These are phyloP conservation scores for Stenoptilia bipunctidactyla DNA, from an alignment of 2,888 invertebrate genomes.

Conservation along the genomic window DNA sequence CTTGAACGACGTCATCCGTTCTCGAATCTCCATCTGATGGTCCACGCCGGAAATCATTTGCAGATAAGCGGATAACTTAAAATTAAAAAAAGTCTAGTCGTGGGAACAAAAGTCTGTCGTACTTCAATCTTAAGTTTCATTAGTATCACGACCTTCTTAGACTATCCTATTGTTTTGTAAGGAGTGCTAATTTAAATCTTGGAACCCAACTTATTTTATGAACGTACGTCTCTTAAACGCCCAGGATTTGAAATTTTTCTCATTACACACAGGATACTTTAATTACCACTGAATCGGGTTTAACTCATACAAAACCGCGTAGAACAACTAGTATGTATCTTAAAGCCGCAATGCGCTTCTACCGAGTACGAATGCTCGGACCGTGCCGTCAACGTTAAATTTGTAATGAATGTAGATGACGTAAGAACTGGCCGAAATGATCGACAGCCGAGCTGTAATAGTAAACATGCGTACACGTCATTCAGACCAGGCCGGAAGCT, in stretches of 20 bases:
- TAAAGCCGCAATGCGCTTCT: no score
- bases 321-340: background rate
- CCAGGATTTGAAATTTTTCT: no score
- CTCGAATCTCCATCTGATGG: conserved; percentile 9
- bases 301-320: background rate
- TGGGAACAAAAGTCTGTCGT: no score
- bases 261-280: no score
- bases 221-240: no score
- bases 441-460: conserved; percentile 44
- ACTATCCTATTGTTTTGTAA: no score
- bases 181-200: no score
- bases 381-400: background rate
- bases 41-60: conserved; percentile 22
- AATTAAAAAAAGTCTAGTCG: no score
- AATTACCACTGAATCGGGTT: background rate
- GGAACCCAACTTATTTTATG: no score
- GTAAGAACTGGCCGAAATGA: conserved; percentile 44
- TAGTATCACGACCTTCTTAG: no score
- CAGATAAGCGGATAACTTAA: background rate
- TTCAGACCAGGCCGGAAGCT: conserved; percentile 50
- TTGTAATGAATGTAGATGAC: conserved; percentile 26
- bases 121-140: no score
- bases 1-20: conserved; percentile 22
- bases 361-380: no score
- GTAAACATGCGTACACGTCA: conserved; percentile 63